Conservation (phyloP, 2,113 vertebrate species). For the Arothron firmamentum region DNA sequence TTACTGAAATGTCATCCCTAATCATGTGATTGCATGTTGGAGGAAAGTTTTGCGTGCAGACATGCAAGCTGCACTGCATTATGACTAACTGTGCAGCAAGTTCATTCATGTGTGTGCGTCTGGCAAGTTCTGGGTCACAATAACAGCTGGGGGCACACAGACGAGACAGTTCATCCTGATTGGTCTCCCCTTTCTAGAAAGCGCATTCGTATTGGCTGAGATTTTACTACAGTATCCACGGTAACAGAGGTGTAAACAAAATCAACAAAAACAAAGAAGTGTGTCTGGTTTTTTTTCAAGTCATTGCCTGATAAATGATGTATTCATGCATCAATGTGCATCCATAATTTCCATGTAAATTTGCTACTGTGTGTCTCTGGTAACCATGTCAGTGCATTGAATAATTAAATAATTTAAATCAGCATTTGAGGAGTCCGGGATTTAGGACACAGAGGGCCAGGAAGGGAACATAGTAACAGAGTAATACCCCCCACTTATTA, state of each 20-base stretch:
- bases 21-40: not conserved
- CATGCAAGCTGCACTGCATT: slow-evolving; percentile 37
- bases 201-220: slow-evolving; percentile 43
- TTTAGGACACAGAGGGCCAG: slow-evolving; percentile 24
- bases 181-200: slow-evolving; percentile 31
- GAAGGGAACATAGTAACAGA: not conserved
- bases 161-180: slow-evolving; percentile 57
- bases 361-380: not conserved
- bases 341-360: too few species aligned
- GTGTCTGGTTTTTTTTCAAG: not conserved
- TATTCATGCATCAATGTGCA: too few species aligned
- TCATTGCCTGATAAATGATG: too few species aligned
- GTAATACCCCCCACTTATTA: too few species aligned
- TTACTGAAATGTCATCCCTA: not conserved
- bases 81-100: slow-evolving; percentile 24
- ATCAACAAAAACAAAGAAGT: slow-evolving; percentile 24
- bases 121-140: slow-evolving; percentile 66
- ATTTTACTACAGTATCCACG: slow-evolving; percentile 62
- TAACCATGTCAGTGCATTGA: not conserved
- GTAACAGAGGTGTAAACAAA: slow-evolving; percentile 65
- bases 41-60: slow-evolving; percentile 39
- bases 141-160: slow-evolving; percentile 64
- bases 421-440: slow-evolving; percentile 28
- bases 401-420: slow-evolving; percentile 2
- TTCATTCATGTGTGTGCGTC: slow-evolving; percentile 27